Evolutionary conservation across 2,113 vertebrate species (phyloP), one percentile per base, ranked within the genome.

Genomic region (Ictalurus punctatus): DNA sequence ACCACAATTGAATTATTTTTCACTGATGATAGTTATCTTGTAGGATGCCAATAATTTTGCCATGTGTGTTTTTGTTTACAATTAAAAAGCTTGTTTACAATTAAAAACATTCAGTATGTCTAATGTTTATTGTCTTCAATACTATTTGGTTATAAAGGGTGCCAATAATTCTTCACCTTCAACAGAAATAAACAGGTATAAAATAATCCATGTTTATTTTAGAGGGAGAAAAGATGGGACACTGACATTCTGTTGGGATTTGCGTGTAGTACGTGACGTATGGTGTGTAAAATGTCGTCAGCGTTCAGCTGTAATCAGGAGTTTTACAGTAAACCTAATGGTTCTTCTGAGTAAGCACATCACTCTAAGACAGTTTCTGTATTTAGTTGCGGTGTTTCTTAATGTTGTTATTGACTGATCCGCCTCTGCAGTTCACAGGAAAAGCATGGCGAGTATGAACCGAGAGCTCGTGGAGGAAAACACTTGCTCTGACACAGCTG

Each of bases 351-450:
- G 83, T 85, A 19, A 30, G 44, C 12, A 63, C 44, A 30, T 69
- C 6, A 16, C n/a, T 54, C 40, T 25, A 27, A 56, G 65, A 12
- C 19, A 16, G 27, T 73, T 71, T 73, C 17, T 73, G 56, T 54
- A 58, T 71, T 34, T 25, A 71, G 54, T 25, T n/a, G 17, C 2
- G 48, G 48, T 21, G 48, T 23, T 56, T 85, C n/a, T 71, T 17
- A 44, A 59, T 63, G n/a, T 3, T 25, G 85, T 40, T 86, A 44
- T 61, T 76, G 58, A 73, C 84, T 74, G 52, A 74, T 63, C 73
- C 27, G 0, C 52, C 56, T 16, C 37, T 8, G 23, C 14, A 14
- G 19, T 40, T 86, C 52, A 61, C 37, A 30, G 9, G 34, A 2
- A 59, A 58, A 58, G 16, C 1, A 40, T 44, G 69, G 21, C 4